phyloP scores from a whole-genome alignment of 2,888 invertebrate genomes.

The Drosophila melanosoma region DNA sequence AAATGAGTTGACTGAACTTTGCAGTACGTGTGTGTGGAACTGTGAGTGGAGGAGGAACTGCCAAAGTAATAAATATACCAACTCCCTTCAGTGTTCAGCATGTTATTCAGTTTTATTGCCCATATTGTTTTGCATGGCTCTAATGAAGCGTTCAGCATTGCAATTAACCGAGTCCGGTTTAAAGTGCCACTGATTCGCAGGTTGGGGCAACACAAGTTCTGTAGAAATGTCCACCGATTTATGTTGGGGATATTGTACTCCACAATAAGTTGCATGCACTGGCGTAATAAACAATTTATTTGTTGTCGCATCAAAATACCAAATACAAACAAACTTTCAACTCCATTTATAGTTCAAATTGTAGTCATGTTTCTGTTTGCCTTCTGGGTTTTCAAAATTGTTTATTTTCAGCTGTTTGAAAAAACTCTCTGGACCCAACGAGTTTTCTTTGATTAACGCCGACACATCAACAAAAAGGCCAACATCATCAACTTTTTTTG shows the following conservation, averaged over 20 bases:
- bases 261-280: slow-evolving; percentile 55
- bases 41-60: slow-evolving; percentile 29
- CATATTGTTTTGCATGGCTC: slow-evolving; percentile 68
- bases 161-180: slow-evolving; percentile 42
- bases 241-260: slow-evolving; percentile 38
- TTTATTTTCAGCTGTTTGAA: slow-evolving; percentile 54
- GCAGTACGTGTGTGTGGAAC: slow-evolving; percentile 58
- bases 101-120: slow-evolving; percentile 48
- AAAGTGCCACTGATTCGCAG: slow-evolving; percentile 39
- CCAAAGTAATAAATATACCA: slow-evolving; percentile 6
- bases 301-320: slow-evolving; percentile 63
- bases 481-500: slow-evolving; percentile 28
- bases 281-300: slow-evolving; percentile 71
- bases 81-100: slow-evolving; percentile 4
- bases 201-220: slow-evolving; percentile 34
- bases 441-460: slow-evolving; percentile 64
- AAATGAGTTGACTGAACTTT: slow-evolving; percentile 67
- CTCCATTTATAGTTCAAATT: slow-evolving; percentile 41
- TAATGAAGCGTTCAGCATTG: slow-evolving; percentile 69
- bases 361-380: slow-evolving; percentile 39
- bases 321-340: slow-evolving; percentile 60
- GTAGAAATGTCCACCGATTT: slow-evolving; percentile 60
- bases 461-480: slow-evolving; percentile 25
- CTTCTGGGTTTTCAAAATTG: slow-evolving; percentile 38
- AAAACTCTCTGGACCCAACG: slow-evolving; percentile 47